Percentiles rank a stretch among this genome's conserved stretches.
phyloP scores from a whole-genome alignment of 1,140 invertebrate species.

The Meloidogyne hapla region DNA sequence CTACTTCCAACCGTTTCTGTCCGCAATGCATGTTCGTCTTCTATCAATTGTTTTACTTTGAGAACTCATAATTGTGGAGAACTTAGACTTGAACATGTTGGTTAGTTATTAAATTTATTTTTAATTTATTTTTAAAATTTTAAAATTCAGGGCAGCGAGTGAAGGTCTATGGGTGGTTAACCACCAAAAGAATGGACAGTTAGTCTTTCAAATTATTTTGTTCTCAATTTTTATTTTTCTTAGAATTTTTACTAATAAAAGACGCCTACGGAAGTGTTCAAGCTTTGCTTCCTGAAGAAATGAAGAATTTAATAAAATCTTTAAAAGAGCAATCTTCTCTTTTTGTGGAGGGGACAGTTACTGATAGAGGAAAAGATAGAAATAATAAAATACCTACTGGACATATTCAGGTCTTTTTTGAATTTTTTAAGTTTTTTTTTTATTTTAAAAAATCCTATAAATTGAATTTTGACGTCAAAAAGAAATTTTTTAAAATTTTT shows the following conservation, averaged over 20 bases:
- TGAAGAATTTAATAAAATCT: constrained; percentile 11
- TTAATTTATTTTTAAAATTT: neutral
- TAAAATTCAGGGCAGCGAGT: constrained; percentile 32
- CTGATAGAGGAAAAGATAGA: constrained; percentile 35
- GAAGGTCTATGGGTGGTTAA: constrained; percentile 50
- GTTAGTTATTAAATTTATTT: constrained; percentile 30
- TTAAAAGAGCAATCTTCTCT: constrained; percentile 37
- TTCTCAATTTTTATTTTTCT: neutral
- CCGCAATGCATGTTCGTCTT: neutral
- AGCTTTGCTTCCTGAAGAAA: constrained; percentile 31
- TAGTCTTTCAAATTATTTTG: neutral
- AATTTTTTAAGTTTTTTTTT: neutral
- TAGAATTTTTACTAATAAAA: constrained; percentile 41
- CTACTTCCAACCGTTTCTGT: neutral
- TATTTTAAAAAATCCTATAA: no score
- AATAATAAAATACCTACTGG: constrained; percentile 49
- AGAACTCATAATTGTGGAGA: constrained; percentile 52
- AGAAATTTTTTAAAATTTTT: no score
- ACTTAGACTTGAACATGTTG: constrained; percentile 39
- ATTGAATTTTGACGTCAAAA: no score
- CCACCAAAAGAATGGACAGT: constrained; percentile 36
- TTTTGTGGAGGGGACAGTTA: constrained; percentile 37
- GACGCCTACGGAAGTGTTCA: constrained; percentile 45
- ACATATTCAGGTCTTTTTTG: constrained; percentile 42
- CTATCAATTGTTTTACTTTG: constrained; percentile 8